These are phyloP conservation scores for Caenorhabditis brenneri DNA, from an alignment of 1,140 invertebrate species.

Conservation along the genomic window DNA sequence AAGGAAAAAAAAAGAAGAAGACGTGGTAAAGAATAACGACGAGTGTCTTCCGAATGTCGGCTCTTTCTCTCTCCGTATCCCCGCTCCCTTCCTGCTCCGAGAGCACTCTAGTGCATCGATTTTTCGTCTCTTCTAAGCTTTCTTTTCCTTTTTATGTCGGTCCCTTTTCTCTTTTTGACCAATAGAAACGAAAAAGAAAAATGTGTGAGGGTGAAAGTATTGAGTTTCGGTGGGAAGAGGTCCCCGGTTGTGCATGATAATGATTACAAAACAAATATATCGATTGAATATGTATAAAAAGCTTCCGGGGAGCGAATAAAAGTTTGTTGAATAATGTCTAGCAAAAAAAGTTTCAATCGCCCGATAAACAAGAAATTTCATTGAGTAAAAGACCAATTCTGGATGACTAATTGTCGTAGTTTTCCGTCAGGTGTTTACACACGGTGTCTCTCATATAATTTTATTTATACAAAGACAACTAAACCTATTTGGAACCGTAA, in stretches of 20 bases:
- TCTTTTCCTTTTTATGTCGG: constrained; percentile 21
- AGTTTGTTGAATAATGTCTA: neutral
- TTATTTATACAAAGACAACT: neutral
- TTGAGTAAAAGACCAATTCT: neutral
- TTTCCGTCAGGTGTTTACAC: constrained; percentile 26
- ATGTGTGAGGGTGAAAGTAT: constrained; percentile 19
- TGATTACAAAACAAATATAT: constrained; percentile 36
- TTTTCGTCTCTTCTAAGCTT: constrained; percentile 32
- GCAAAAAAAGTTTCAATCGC: neutral
- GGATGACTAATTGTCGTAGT: neutral
- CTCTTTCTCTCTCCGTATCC: constrained; percentile 21
- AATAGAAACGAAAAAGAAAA: neutral
- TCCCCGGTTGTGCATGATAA: constrained; percentile 8
- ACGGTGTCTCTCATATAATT: neutral
- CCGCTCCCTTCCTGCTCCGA: neutral
- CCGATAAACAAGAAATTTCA: neutral
- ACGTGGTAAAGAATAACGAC: constrained; percentile 18
- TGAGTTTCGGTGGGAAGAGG: constrained; percentile 7
- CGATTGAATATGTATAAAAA: neutral
- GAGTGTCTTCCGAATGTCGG: constrained; percentile 14
- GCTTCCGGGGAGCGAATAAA: neutral
- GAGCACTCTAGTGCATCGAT: constrained; percentile 39
- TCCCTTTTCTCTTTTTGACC: neutral
- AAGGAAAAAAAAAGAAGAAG: neutral
- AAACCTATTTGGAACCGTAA: neutral